A percentile compares a stretch with the other conserved stretches of the same genome.
phyloP scores from a whole-genome alignment of 2,797 vertebrate genomes.

The Echeneis naucrates region DNA sequence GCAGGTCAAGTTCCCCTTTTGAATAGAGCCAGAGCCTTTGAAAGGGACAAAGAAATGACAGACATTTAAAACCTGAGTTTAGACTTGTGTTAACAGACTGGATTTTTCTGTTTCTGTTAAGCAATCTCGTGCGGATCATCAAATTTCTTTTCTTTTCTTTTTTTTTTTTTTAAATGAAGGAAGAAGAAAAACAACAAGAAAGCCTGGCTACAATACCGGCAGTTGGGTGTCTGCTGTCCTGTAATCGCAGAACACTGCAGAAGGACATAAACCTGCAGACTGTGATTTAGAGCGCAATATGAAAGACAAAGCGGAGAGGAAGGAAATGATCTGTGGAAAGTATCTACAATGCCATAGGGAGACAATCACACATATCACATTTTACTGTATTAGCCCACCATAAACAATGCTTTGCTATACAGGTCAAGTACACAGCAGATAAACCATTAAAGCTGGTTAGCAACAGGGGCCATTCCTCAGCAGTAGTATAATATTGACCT shows the following conservation, averaged over 20 bases:
- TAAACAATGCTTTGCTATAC: conserved; percentile 15
- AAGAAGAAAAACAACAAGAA: background rate
- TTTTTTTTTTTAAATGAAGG: background rate
- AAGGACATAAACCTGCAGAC: conserved; percentile 16
- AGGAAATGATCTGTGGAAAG: conserved; percentile 13
- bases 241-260: background rate
- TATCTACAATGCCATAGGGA: background rate
- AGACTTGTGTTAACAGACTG: background rate
- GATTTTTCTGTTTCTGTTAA: background rate
- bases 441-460: background rate
- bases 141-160: background rate
- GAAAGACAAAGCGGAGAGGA: conserved; percentile 11
- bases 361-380: conserved; percentile 12
- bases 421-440: background rate
- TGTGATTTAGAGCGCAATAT: conserved; percentile 27
- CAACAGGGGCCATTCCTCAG: background rate
- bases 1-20: background rate
- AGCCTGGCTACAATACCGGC: background rate
- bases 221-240: background rate
- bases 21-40: background rate
- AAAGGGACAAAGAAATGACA: background rate
- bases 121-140: background rate
- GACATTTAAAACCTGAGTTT: background rate
- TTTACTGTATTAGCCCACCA: conserved; percentile 6
- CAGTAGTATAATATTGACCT: background rate